Conservation (phyloP, 2,888 invertebrate species). For the Caenorhabditis sp. region DNA sequence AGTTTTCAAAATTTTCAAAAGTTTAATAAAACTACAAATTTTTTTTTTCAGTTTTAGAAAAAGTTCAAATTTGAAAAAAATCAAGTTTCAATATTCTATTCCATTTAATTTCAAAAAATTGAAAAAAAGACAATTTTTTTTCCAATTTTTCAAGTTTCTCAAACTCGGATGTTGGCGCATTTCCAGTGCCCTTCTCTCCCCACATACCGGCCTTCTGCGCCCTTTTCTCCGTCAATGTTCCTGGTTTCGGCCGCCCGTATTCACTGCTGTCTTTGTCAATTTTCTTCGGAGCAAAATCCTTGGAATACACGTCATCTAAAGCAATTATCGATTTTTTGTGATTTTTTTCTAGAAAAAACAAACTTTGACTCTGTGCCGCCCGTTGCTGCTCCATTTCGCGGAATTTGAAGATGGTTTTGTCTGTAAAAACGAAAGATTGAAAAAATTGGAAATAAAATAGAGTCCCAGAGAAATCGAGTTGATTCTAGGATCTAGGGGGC, state of each 20-base stretch:
- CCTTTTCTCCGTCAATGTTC: conserved; percentile 77
- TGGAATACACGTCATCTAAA: conserved; percentile 75
- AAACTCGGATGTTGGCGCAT: no score
- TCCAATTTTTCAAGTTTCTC: no score
- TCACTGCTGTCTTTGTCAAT: conserved; percentile 70
- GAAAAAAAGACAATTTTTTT: no score
- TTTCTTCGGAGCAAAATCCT: conserved; percentile 71
- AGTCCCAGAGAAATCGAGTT: background rate
- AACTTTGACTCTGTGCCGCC: conserved; percentile 41
- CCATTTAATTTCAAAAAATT: no score
- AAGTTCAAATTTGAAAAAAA: no score
- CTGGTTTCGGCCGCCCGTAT: conserved; percentile 78
- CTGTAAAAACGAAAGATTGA: conserved; percentile 17
- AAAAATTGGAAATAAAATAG: background rate
- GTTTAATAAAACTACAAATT: background rate
- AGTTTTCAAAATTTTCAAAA: conserved; percentile 48
- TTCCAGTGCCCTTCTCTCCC: no score
- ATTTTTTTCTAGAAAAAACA: background rate
- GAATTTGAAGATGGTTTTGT: conserved; percentile 69
- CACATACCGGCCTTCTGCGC: conserved; percentile 76
- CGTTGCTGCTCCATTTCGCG: conserved; percentile 72
- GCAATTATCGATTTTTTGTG: no score
- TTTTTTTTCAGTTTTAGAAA: conserved; percentile 10
- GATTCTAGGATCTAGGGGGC: background rate
- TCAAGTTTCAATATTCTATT: no score